Evolutionary conservation across 1,140 invertebrate genomes (phyloP).

Genomic region (Drosophila arizonae): DNA sequence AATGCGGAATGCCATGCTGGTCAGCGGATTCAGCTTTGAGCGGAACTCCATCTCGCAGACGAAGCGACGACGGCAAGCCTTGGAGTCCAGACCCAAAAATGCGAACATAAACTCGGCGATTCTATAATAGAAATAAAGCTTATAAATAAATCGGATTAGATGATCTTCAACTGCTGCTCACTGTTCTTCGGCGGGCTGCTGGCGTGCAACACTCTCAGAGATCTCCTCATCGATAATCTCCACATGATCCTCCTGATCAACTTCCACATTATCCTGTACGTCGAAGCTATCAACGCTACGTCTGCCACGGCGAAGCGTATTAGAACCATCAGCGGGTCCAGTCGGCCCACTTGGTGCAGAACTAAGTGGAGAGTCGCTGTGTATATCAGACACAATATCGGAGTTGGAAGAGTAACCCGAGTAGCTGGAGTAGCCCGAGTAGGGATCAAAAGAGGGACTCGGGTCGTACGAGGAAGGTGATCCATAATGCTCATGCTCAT

Average conservation of each 20-base stretch:
- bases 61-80: constrained; percentile 76
- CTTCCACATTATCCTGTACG: constrained; percentile 9
- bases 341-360: constrained; percentile 36
- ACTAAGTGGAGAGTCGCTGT: constrained; percentile 35
- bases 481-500: constrained; percentile 56
- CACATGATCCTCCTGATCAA: constrained; percentile 41
- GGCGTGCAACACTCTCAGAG: constrained; percentile 55
- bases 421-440: constrained; percentile 75
- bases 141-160: no score
- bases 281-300: constrained; percentile 35
- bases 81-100: constrained; percentile 74
- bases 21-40: constrained; percentile 70
- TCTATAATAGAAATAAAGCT: constrained; percentile 23
- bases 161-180: constrained; percentile 18
- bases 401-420: constrained; percentile 59
- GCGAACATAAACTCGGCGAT: constrained; percentile 78
- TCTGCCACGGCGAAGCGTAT: constrained; percentile 50
- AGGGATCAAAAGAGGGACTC: constrained; percentile 68
- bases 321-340: constrained; percentile 39
- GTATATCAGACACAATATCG: constrained; percentile 61
- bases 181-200: constrained; percentile 73
- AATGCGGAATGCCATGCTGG: constrained; percentile 80
- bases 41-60: constrained; percentile 82
- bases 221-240: constrained; percentile 71
- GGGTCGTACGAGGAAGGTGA: constrained; percentile 52